Evolutionary conservation across 2,888 invertebrate species (phyloP).

Genomic region (Melipona beecheii): DNA sequence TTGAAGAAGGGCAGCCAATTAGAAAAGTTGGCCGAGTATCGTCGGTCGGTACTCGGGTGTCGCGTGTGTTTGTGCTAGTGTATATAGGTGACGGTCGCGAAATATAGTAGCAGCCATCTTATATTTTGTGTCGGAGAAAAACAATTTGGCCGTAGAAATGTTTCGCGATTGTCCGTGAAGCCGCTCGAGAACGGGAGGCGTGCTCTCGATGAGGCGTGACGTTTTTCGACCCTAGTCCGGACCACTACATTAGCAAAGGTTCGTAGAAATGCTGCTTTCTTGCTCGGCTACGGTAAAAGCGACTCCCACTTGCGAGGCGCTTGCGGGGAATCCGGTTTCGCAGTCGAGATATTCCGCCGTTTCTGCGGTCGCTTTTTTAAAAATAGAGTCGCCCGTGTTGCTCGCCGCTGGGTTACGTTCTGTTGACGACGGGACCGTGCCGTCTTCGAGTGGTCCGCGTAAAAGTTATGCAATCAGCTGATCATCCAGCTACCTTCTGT

Average conservation of each 20-base stretch:
- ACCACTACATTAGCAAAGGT: constrained; percentile 84
- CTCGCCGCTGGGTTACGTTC: constrained; percentile 53
- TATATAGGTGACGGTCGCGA: constrained; percentile 70
- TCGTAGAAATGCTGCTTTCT: constrained; percentile 70
- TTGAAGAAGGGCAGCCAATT: constrained; percentile 67
- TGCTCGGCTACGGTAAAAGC: constrained; percentile 46
- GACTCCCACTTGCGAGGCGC: constrained; percentile 59
- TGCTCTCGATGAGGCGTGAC: constrained; percentile 83
- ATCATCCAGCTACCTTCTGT: constrained; percentile 81
- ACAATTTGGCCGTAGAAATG: constrained; percentile 83
- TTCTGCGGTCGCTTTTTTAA: constrained; percentile 67
- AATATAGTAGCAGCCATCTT: constrained; percentile 84
- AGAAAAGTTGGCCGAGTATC: constrained; percentile 52
- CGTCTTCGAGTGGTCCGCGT: constrained; percentile 69
- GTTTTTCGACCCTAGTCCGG: constrained; percentile 82
- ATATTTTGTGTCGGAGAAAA: constrained; percentile 84
- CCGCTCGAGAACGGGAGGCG: constrained; percentile 77
- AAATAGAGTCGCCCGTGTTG: constrained; percentile 69
- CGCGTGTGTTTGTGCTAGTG: constrained; percentile 56
- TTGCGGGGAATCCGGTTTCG: constrained; percentile 69
- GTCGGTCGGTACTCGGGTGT: constrained; percentile 58
- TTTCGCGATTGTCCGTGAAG: constrained; percentile 81
- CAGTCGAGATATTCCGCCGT: constrained; percentile 69
- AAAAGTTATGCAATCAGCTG: constrained; percentile 84
- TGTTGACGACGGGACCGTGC: constrained; percentile 53